A percentile compares a stretch with the other conserved stretches of the same genome.
Conservation (phyloP, 30 jellyfish, hydroid and myxozoan species). For the Chironex yamaguchii region DNA sequence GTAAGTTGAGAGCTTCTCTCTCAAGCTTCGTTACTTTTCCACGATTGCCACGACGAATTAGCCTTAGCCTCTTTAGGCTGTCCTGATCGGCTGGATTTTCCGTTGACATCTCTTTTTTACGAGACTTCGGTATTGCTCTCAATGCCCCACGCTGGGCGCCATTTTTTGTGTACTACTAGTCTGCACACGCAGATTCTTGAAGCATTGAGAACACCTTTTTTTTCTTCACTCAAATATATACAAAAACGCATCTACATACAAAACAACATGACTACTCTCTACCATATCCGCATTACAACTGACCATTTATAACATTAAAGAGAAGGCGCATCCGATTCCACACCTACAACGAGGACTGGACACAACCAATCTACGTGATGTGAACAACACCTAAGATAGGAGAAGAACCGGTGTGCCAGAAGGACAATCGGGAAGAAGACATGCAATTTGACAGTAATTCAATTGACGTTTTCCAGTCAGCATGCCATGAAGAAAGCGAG, state of each 20-base stretch:
- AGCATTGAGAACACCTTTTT: conserved; percentile 1
- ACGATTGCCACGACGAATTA: conserved; percentile 26
- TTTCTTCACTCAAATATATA: not conserved
- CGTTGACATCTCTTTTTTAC: too few relatives aligned
- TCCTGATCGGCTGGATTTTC: too few relatives aligned
- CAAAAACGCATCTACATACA: conserved; percentile 6
- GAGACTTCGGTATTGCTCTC: not conserved
- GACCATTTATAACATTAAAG: too few relatives aligned
- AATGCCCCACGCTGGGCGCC: conserved; percentile 20
- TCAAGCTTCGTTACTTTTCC: conserved; percentile 10
- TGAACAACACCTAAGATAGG: too few relatives aligned
- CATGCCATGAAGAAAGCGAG: too few relatives aligned
- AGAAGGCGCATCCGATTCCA: too few relatives aligned
- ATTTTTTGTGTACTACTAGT: conserved; percentile 8
- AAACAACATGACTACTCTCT: conserved; percentile 8
- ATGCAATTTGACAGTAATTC: too few relatives aligned
- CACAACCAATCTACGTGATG: too few relatives aligned
- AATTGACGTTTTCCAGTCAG: too few relatives aligned
- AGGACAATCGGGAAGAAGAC: too few relatives aligned
- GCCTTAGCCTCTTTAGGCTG: conserved; percentile 17
- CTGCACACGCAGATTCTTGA: conserved; percentile 7
- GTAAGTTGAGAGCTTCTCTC: conserved; percentile 8
- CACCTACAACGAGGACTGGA: too few relatives aligned
- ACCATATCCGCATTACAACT: conserved; percentile 6
- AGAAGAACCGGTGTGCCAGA: too few relatives aligned